Percentiles rank a stretch among this genome's conserved stretches.
phyloP scores from a whole-genome alignment of 2,797 vertebrate genomes.

The Heliangelus exortis region DNA sequence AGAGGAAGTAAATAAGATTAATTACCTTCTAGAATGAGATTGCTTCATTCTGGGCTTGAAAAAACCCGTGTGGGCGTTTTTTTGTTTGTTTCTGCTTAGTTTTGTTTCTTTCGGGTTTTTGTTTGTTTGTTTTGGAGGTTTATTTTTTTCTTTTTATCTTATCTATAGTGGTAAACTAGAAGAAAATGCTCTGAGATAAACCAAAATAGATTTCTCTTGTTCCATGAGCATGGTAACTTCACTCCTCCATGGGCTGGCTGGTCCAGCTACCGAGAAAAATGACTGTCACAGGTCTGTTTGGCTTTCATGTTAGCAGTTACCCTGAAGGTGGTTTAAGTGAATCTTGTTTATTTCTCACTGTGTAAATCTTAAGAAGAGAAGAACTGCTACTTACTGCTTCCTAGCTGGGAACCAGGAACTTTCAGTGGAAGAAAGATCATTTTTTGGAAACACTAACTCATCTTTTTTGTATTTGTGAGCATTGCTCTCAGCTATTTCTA shows the following conservation, averaged over 20 bases:
- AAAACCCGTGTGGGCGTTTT: neutral
- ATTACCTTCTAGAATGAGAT: neutral
- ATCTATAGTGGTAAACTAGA: neutral
- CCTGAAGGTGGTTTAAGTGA: neutral
- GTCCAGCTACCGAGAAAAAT: neutral
- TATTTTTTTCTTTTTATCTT: too few species aligned
- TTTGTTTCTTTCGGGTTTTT: too few species aligned
- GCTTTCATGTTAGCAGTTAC: neutral
- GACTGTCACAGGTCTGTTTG: neutral
- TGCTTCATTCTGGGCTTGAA: neutral
- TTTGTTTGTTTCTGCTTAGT: too few species aligned
- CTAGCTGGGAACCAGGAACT: neutral
- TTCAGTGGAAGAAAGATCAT: neutral
- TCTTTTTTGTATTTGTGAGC: neutral
- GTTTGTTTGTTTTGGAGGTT: too few species aligned
- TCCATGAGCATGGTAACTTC: neutral
- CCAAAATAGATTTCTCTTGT: neutral
- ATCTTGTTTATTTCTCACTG: neutral
- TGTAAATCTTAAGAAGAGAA: neutral
- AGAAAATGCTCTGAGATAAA: neutral
- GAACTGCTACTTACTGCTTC: neutral
- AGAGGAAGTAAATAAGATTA: neutral
- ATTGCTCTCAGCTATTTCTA: conserved; percentile 34
- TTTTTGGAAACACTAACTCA: neutral
- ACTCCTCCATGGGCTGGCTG: neutral